A percentile compares a stretch with the other conserved stretches of the same genome.
These are phyloP conservation scores for Smutsia gigantea DNA, from an alignment of 2,797 vertebrate genomes.

Conservation along the genomic window DNA sequence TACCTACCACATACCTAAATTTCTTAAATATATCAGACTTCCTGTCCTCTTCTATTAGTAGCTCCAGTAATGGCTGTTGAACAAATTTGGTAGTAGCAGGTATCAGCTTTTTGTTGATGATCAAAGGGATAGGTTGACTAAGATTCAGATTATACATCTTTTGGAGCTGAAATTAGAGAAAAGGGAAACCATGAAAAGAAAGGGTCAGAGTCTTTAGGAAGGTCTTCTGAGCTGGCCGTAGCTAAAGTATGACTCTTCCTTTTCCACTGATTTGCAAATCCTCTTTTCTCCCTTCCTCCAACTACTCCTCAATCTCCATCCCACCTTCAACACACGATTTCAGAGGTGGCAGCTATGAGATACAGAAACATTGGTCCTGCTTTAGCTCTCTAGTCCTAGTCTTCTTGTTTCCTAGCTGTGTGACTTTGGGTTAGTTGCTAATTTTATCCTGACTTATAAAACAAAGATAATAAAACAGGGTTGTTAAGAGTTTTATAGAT, in stretches of 20 bases:
- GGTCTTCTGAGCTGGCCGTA: background rate
- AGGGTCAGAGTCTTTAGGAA: background rate
- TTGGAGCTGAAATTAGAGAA: slow-evolving; percentile 64
- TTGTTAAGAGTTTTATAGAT: background rate
- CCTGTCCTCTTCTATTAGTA: slow-evolving; percentile 53
- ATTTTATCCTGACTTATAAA: slow-evolving; percentile 39
- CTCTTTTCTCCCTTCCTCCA: background rate
- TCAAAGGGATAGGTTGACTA: slow-evolving; percentile 49
- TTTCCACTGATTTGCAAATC: background rate
- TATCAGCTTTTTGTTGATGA: background rate
- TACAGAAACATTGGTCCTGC: background rate
- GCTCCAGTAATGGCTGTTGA: slow-evolving; percentile 12
- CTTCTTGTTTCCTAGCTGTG: slow-evolving; percentile 2
- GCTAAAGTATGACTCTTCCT: background rate
- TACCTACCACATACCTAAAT: slow-evolving; percentile 61
- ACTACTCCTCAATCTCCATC: background rate
- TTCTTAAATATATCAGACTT: slow-evolving; percentile 31
- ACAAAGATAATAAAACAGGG: background rate
- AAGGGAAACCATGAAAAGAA: slow-evolving; percentile 34
- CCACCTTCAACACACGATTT: background rate
- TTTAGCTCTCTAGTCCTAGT: background rate
- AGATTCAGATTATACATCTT: slow-evolving; percentile 55
- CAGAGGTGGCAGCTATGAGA: background rate
- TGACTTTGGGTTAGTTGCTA: slow-evolving; percentile 11
- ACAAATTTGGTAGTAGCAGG: background rate